A percentile compares a stretch with the other conserved stretches of the same genome.
Evolutionary conservation across 1,140 invertebrate genomes (phyloP).

Genomic region (Calosoma granatense): DNA sequence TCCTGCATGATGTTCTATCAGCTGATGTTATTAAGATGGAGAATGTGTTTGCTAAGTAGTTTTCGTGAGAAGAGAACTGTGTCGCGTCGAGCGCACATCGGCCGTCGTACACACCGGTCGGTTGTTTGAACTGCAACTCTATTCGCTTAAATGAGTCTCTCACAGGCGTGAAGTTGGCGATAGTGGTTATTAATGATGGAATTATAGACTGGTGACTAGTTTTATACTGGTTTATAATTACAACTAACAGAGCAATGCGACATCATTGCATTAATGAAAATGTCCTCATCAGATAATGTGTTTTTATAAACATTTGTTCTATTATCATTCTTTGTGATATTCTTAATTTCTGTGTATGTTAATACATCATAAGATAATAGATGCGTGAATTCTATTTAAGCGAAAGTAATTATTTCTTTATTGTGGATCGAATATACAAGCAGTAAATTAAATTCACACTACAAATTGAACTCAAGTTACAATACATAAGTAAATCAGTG

Average conservation of each 20-base stretch:
- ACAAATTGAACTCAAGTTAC: too few species aligned
- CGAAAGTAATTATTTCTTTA: too few species aligned
- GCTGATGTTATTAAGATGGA: neutral
- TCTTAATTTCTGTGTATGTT: too few species aligned
- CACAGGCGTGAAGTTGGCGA: constrained; percentile 3
- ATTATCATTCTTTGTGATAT: too few species aligned
- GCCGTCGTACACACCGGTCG: neutral
- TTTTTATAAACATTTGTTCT: too few species aligned
- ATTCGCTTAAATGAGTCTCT: neutral
- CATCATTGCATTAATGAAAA: too few species aligned
- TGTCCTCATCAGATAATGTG: too few species aligned
- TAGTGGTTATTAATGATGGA: neutral
- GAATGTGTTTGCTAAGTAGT: constrained; percentile 6
- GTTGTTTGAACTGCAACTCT: constrained; percentile 6
- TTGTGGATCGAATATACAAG: too few species aligned
- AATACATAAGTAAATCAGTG: too few species aligned
- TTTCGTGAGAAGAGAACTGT: neutral
- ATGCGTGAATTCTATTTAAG: too few species aligned
- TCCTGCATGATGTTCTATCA: constrained; percentile 2
- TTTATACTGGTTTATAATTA: neutral
- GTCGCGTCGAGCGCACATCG: neutral
- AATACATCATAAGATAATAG: too few species aligned
- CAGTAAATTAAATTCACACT: too few species aligned
- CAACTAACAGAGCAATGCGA: neutral
- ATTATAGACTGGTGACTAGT: neutral